Evolutionary conservation across 2,113 vertebrate species (phyloP).

Genomic region (Parotia lawesii): DNA sequence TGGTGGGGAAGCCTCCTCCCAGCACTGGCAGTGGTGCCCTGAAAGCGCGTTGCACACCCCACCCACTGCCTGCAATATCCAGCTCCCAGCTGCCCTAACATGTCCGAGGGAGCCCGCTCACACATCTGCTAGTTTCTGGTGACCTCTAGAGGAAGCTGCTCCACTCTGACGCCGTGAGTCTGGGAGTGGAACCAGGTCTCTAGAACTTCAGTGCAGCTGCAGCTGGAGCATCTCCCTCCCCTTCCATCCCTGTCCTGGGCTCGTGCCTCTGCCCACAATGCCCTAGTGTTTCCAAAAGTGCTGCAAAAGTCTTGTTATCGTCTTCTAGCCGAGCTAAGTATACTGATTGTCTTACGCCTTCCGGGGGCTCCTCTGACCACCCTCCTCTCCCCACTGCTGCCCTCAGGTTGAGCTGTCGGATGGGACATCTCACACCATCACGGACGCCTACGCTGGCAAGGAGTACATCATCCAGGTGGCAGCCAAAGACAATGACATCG

Average conservation of each 20-base stretch:
- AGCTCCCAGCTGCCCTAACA: not conserved
- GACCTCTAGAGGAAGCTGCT: constrained; percentile 57
- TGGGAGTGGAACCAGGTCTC: fast-evolving
- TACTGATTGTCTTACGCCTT: fast-evolving
- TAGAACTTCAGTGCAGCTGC: not conserved
- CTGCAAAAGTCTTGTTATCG: fast-evolving
- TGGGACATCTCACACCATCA: constrained; percentile 91
- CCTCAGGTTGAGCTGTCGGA: constrained; percentile 91
- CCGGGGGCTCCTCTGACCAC: fast-evolving
- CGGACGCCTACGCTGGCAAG: constrained; percentile 90
- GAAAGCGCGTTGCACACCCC: fast-evolving
- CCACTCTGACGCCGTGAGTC: fast-evolving
- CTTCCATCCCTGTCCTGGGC: not conserved
- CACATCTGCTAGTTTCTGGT: constrained; percentile 27
- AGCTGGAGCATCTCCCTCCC: not conserved
- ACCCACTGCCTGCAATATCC: not conserved
- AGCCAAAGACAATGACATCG: constrained; percentile 94
- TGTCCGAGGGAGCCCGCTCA: not conserved
- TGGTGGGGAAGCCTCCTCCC: not conserved
- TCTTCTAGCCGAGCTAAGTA: fast-evolving
- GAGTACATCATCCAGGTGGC: constrained; percentile 99
- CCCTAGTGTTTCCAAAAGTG: not conserved
- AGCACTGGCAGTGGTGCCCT: not conserved
- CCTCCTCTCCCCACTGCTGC: not conserved
- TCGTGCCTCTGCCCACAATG: not conserved